phyloP scores from a whole-genome alignment of 2,113 vertebrate genomes.

The Acanthochromis polyacanthus region DNA sequence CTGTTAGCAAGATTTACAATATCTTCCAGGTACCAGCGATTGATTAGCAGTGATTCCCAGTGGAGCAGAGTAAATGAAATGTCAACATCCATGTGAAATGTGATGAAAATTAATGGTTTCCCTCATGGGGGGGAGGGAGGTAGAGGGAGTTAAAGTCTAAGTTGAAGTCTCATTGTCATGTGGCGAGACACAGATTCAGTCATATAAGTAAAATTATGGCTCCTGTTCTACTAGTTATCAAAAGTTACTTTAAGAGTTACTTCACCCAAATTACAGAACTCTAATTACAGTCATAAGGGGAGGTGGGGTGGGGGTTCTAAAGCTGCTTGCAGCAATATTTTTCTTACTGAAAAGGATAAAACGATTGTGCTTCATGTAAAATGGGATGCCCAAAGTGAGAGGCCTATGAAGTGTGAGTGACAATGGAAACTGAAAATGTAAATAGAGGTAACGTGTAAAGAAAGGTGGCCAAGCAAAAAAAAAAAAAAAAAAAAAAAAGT shows the following conservation, averaged over 20 bases:
- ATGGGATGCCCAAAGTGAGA: no score
- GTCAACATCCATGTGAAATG: conserved; percentile 69
- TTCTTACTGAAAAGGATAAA: no score
- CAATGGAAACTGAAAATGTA: not conserved
- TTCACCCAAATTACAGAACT: not conserved
- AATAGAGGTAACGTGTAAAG: not conserved
- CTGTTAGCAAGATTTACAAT: conserved; percentile 61
- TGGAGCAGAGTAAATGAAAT: conserved; percentile 70
- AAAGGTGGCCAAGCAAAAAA: no score
- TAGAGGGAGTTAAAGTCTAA: not conserved
- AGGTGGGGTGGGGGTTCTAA: no score
- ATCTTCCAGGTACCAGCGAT: conserved; percentile 51
- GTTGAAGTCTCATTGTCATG: conserved; percentile 39
- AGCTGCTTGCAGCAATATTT: no score
- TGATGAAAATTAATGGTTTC: conserved; percentile 66
- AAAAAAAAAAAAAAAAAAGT: no score
- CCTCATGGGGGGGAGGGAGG: conserved; percentile 26
- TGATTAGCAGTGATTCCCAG: conserved; percentile 68
- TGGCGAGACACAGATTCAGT: conserved; percentile 49
- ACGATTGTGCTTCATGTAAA: no score
- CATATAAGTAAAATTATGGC: not conserved
- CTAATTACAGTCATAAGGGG: no score
- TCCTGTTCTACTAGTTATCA: not conserved
- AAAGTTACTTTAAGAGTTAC: not conserved
- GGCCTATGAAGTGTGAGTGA: no score